Conservation (phyloP, 2,797 vertebrate species). For the Hypotaenidia philippensis region DNA sequence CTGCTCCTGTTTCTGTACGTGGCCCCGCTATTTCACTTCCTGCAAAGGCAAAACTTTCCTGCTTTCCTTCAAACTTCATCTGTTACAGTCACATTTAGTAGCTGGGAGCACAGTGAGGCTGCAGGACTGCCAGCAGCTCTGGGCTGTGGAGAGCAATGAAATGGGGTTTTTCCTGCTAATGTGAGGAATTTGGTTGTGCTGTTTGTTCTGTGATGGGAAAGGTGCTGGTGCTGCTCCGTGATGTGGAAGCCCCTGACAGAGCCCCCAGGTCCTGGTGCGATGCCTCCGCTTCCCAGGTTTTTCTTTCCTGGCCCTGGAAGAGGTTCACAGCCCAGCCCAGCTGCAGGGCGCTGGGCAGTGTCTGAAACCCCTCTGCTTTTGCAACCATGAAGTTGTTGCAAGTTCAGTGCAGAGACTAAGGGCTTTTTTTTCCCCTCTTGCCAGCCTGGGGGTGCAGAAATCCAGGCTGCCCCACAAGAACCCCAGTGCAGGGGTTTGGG, state of each 20-base stretch:
- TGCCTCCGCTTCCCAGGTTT: background rate
- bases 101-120: background rate
- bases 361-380: background rate
- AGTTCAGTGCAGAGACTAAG: background rate
- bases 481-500: background rate
- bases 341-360: background rate
- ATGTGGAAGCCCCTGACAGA: background rate
- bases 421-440: background rate
- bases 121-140: background rate
- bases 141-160: background rate
- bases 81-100: background rate
- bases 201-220: background rate
- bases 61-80: background rate
- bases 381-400: background rate
- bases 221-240: background rate
- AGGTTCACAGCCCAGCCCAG: background rate
- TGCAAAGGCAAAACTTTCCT: background rate
- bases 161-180: background rate
- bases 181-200: background rate
- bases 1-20: fast-evolving
- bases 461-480: background rate
- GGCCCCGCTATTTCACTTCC: background rate
- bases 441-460: background rate
- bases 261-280: background rate
- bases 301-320: background rate